A percentile compares a stretch with the other conserved stretches of the same genome.
Evolutionary conservation across 1,140 invertebrate species (phyloP).

Genomic region (Tetramorium alpestre): DNA sequence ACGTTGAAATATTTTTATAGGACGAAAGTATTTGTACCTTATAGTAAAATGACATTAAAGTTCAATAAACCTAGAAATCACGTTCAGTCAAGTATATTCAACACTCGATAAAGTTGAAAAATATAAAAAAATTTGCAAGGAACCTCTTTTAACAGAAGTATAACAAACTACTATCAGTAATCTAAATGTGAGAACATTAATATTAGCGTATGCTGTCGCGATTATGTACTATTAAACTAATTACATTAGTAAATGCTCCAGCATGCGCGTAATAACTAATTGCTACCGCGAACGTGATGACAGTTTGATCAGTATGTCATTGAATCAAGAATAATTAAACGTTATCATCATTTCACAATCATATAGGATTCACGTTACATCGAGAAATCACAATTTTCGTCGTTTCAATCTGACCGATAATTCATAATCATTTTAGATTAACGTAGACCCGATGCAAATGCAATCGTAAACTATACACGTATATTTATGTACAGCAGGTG

Average conservation of each 20-base stretch:
- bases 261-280: conserved; percentile 44
- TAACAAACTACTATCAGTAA: background rate
- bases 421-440: background rate
- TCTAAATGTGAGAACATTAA: conserved; percentile 19
- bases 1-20: background rate
- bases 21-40: background rate
- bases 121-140: background rate
- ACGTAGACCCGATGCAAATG: background rate
- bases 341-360: conserved; percentile 33
- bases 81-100: no score
- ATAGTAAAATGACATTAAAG: background rate
- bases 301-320: conserved; percentile 45
- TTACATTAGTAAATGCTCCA: conserved; percentile 27
- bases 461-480: background rate
- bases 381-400: background rate
- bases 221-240: conserved; percentile 43
- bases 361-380: background rate
- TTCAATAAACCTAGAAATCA: background rate
- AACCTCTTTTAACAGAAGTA: background rate
- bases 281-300: conserved; percentile 20
- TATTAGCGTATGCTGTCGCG: background rate
- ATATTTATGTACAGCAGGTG: background rate
- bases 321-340: conserved; percentile 49
- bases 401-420: background rate
- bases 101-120: background rate